A percentile compares a stretch with the other conserved stretches of the same genome.
These are phyloP conservation scores for Melospiza melodia DNA, from an alignment of 2,113 vertebrate species.

Conservation along the genomic window DNA sequence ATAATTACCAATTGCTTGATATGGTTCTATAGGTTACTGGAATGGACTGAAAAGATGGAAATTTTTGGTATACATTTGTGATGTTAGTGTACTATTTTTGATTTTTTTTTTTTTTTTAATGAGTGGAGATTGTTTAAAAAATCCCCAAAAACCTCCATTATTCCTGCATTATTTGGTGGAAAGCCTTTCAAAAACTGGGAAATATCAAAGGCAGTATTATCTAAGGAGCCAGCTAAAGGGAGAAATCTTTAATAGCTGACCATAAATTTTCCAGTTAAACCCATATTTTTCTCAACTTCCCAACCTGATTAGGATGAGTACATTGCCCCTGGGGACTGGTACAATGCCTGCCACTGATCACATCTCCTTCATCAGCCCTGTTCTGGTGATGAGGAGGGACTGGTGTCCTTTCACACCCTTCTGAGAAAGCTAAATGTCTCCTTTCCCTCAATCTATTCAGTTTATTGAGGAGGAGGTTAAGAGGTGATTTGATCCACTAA, in stretches of 20 bases:
- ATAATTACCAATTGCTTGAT: neutral
- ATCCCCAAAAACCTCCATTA: neutral
- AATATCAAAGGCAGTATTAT: neutral
- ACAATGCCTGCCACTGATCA: neutral
- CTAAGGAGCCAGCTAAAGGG: neutral
- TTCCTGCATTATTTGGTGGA: neutral
- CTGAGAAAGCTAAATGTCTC: neutral
- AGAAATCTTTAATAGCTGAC: neutral
- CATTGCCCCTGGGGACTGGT: neutral
- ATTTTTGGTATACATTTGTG: neutral
- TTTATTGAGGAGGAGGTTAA: slow-evolving; percentile 50
- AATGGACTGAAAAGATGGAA: neutral
- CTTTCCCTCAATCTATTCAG: slow-evolving; percentile 12
- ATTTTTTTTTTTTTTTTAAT: neutral
- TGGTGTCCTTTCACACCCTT: neutral
- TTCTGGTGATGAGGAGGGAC: neutral
- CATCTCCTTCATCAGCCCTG: neutral
- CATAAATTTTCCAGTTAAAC: neutral
- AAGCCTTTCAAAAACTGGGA: neutral
- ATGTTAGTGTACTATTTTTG: neutral
- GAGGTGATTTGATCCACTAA: slow-evolving; percentile 52
- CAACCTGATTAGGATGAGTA: neutral
- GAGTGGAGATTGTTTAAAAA: neutral
- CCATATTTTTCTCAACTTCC: neutral
- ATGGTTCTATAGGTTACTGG: neutral